Conservation (phyloP, 2,888 invertebrate species). For the Chrysolina oricalcia region DNA sequence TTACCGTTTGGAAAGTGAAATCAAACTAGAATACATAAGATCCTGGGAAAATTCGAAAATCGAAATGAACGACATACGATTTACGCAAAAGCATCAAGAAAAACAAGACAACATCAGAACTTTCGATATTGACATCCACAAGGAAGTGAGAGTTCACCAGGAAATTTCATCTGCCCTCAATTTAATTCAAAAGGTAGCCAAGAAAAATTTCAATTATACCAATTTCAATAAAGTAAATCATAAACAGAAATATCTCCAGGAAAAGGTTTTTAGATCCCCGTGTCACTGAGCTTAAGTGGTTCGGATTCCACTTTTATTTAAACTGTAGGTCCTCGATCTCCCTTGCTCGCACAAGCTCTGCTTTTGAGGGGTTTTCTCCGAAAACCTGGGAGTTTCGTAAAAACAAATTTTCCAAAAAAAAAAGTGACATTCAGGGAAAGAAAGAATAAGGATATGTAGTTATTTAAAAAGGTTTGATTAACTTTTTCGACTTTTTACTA, state of each 20-base stretch:
- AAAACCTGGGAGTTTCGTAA: too few species aligned
- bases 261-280: too few species aligned
- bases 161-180: conserved; percentile 67
- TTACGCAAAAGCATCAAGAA: conserved; percentile 62
- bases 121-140: conserved; percentile 64
- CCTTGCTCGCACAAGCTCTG: too few species aligned
- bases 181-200: conserved; percentile 60
- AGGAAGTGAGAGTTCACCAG: conserved; percentile 67
- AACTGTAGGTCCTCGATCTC: too few species aligned
- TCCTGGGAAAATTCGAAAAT: conserved; percentile 69
- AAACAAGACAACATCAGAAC: conserved; percentile 62
- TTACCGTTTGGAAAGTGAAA: conserved; percentile 59
- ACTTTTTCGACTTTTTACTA: background rate
- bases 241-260: too few species aligned
- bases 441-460: too few species aligned
- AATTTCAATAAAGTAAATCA: background rate
- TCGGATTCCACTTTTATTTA: too few species aligned
- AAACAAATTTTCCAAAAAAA: too few species aligned
- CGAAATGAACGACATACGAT: conserved; percentile 66
- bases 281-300: too few species aligned
- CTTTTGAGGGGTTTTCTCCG: too few species aligned
- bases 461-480: too few species aligned
- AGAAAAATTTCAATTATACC: background rate
- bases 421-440: too few species aligned
- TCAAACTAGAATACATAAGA: conserved; percentile 62